Base-by-base conservation (phyloP, 2,888 invertebrate genomes). In the Lycia hirtaria region DNA sequence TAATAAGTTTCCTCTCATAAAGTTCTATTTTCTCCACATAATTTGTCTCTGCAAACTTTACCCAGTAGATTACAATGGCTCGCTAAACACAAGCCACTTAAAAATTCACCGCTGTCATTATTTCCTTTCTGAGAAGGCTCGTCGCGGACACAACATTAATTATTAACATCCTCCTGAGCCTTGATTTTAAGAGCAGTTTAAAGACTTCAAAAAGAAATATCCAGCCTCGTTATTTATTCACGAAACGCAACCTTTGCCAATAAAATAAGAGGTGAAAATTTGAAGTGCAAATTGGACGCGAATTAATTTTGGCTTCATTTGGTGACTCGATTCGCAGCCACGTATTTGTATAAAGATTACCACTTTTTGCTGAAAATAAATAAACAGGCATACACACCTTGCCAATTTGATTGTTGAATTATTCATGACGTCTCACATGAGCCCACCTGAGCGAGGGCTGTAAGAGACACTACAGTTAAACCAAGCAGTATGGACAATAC, bases 341-440 rank as follows among this genome's bases (percentile, higher is more conserved):
- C 38, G 55, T 32, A 53, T 76, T 81, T 73, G 72, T 78, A 81
- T 76, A 78, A 74, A 83, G 82, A 84, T 86, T 81, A 80, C 79
- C 73, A 75, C 57, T 89, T 81, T 71, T 73, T 73, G 73, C 71
- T 69, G 70, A 83, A 87, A 87, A 88, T 88, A 90, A 90, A 89
- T 88, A 90, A 87, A 86, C 83, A 83, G 75, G 72, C 76, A 79
- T 80, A 82, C 79, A 84, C 83, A 87, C 87, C 87, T 88, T 83
- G 86, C 85, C 87, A 87, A 90, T 90, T 90, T 87, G 83, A 86
- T 85, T 81, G 83, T 84, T 91, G 91, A 90, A 91, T 91, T 83
- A 91, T 91, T 88, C 90, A 90, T 91, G 87, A 78, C 75, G 81
- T 85, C 84, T 86, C 86, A 81, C 80, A 72, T 78, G 80, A 76